A percentile compares a stretch with the other conserved stretches of the same genome.
phyloP scores from a whole-genome alignment of 2,888 invertebrate species.

The Erebia ligea region DNA sequence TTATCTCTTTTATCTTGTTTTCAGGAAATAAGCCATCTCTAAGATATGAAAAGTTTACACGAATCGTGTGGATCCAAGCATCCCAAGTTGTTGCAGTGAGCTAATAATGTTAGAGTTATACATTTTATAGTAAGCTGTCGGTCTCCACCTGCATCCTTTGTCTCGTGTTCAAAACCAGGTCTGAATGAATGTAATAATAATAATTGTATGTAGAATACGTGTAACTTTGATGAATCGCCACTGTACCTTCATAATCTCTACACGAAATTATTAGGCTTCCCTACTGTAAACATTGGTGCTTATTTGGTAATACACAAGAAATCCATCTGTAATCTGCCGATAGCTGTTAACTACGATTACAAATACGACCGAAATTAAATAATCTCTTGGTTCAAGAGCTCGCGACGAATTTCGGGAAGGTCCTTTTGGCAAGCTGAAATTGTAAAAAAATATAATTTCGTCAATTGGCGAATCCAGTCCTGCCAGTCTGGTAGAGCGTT shows the following conservation, averaged over 20 bases:
- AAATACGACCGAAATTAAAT: too few relatives aligned
- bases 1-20: conserved; percentile 52
- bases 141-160: conserved; percentile 62
- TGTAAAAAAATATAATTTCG: too few relatives aligned
- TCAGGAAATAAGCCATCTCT: conserved; percentile 66
- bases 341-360: too few relatives aligned
- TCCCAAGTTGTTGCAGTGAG: conserved; percentile 24
- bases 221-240: conserved; percentile 44
- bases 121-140: conserved; percentile 45
- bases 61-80: conserved; percentile 19
- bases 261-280: too few relatives aligned
- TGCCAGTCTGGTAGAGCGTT: too few relatives aligned
- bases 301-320: neutral
- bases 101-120: conserved; percentile 31
- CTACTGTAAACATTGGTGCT: neutral
- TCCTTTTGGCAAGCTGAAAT: too few relatives aligned
- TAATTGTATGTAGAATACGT: conserved; percentile 58
- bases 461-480: too few relatives aligned
- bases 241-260: neutral
- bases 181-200: conserved; percentile 56
- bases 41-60: conserved; percentile 19
- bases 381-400: too few relatives aligned
- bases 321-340: too few relatives aligned
- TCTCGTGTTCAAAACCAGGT: conserved; percentile 65
- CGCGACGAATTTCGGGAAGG: too few relatives aligned